Evolutionary conservation across 37 sponge, comb jelly and placozoan genomes (phyloP), one percentile per base, ranked within the genome.

Genomic region (Ianthella basta): DNA sequence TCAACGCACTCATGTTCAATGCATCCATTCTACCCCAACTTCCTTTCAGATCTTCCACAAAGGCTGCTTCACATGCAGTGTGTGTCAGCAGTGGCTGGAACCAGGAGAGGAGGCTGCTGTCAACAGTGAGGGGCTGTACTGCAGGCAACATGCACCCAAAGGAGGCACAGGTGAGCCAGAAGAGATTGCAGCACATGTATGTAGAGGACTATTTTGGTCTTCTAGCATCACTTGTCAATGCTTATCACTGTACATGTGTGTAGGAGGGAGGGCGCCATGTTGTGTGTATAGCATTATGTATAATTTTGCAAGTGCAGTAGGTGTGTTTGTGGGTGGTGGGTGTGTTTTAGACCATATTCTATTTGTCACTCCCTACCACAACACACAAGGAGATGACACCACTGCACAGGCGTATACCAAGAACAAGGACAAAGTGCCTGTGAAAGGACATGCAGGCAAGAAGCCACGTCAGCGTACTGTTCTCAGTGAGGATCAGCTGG

Each of bases 401-500:
- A 29, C 63, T 4, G 35, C 6, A 33, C 29, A 30, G 32, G 70
- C 10, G 70, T 3, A 69, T 19, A 40, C 37, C 44, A 24, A 13
- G 16, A 21, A 40, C 16, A 53, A 75, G 41, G 78, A 75, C 24
- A 18, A 61, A 5, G 80, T 80, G 50, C 8, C n/a, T 41, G 44
- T 6, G 54, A 41, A 21, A 41, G 78, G 14, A 21, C 33, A 41
- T 32, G 21, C 16, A 0, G 94, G 89, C 79, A 98, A 98, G 74
- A 84, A 87, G 19, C 91, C 98, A 1, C 87, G 98, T 23, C 92
- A 96, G 20, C 87, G 98, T 14, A 98, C 98, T 16, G 98, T 98
- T 14, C 88, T 98, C 27, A 91, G 91, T 35, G 98, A 98, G 85
- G 85, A 95, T 77, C 98, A 98, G 92, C 87, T 98, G 55, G 87